phyloP scores from a whole-genome alignment of 2,113 vertebrate species.

The Albula glossodonta region DNA sequence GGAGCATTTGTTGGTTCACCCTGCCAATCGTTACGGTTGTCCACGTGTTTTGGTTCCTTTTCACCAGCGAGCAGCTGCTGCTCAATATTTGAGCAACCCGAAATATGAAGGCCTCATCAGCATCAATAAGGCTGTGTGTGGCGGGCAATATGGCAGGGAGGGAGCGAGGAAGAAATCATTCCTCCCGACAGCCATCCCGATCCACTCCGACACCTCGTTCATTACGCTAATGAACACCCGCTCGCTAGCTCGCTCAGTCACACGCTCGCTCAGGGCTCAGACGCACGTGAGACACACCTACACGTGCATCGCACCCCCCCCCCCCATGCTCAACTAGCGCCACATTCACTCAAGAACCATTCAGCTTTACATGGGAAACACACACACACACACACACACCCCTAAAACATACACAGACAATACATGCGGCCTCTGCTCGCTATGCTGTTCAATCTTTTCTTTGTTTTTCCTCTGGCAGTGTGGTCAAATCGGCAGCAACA shows the following conservation, averaged over 20 bases:
- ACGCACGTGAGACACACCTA: too few species aligned
- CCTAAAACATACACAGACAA: not conserved
- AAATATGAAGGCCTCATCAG: constrained; percentile 62
- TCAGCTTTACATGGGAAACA: too few species aligned
- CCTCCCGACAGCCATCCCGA: constrained; percentile 56
- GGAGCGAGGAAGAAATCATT: constrained; percentile 64
- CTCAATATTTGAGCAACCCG: constrained; percentile 70
- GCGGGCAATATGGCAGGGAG: constrained; percentile 40
- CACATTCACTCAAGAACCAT: too few species aligned
- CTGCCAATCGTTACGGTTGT: not conserved
- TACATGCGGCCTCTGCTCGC: too few species aligned
- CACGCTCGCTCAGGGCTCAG: not conserved
- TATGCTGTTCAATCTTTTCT: too few species aligned
- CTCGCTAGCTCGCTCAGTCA: constrained; percentile 23
- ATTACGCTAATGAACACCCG: constrained; percentile 68
- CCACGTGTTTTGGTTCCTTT: not conserved
- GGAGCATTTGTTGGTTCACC: not conserved
- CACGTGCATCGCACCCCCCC: too few species aligned
- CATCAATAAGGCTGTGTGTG: constrained; percentile 65
- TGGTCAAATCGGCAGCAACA: too few species aligned
- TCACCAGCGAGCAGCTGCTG: constrained; percentile 44
- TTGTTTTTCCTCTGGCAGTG: too few species aligned
- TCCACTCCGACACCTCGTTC: constrained; percentile 64
- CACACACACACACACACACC: not conserved
- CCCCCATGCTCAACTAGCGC: too few species aligned